Evolutionary conservation across 2,113 vertebrate species (phyloP).

Genomic region (Fulica atra): DNA sequence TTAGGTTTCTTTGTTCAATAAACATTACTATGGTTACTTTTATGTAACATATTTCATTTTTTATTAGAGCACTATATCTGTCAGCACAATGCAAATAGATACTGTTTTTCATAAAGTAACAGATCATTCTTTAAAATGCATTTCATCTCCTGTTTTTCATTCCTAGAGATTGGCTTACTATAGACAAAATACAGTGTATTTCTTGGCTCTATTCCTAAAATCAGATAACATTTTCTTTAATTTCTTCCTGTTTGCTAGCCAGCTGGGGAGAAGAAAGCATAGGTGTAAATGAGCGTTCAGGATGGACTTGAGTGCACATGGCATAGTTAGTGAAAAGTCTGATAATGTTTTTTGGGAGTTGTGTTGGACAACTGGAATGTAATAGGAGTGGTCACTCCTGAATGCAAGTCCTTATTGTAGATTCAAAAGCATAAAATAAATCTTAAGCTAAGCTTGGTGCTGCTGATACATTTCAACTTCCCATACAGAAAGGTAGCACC

Average conservation of each 20-base stretch:
- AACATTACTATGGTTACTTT: neutral
- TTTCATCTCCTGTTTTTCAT: neutral
- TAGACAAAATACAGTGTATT: neutral
- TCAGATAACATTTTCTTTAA: neutral
- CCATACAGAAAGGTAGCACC: neutral
- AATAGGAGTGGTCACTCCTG: neutral
- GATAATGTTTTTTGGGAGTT: neutral
- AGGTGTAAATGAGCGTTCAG: neutral
- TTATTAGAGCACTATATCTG: neutral
- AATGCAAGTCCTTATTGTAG: neutral
- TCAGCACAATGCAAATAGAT: neutral
- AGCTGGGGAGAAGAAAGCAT: neutral
- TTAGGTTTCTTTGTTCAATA: constrained; percentile 8
- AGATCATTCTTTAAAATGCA: neutral
- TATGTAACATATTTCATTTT: neutral
- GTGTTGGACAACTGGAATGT: neutral
- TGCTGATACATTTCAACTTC: neutral
- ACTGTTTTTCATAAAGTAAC: neutral
- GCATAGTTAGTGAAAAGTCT: neutral
- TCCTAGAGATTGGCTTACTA: neutral
- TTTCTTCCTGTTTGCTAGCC: neutral
- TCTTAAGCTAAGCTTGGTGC: neutral
- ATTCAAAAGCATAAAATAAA: neutral
- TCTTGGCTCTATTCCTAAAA: neutral
- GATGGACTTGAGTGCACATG: neutral